phyloP scores from a whole-genome alignment of 2,888 invertebrate species.

The Hirtodrosophila confusa region DNA sequence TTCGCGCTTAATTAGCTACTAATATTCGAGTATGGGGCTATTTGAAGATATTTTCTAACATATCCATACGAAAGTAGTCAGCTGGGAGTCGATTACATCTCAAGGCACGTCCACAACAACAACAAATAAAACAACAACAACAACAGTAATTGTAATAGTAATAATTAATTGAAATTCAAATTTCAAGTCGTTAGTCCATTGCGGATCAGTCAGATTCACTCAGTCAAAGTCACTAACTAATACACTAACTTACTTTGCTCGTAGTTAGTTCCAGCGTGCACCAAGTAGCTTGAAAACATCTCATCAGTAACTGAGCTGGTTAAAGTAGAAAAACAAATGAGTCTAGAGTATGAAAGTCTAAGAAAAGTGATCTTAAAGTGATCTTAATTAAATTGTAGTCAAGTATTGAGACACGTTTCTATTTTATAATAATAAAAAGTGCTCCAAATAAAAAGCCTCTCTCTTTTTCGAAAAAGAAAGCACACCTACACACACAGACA shows the following conservation, averaged over 20 bases:
- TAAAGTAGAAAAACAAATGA: neutral
- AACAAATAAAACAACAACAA: neutral
- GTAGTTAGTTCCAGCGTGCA: conserved; percentile 34
- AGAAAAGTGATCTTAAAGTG: conserved; percentile 1
- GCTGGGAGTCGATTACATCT: neutral
- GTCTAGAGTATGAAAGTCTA: conserved; percentile 5
- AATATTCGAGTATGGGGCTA: conserved; percentile 1
- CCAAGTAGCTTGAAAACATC: conserved; percentile 27
- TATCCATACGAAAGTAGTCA: neutral
- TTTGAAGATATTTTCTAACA: neutral
- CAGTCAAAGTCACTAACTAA: neutral
- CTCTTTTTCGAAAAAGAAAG: conserved; percentile 43
- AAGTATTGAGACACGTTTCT: neutral
- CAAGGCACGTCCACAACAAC: neutral
- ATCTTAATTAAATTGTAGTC: neutral
- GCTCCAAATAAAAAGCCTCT: conserved; percentile 52
- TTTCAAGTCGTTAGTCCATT: neutral
- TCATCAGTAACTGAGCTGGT: conserved; percentile 20
- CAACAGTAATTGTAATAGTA: neutral
- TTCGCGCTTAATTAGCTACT: conserved; percentile 50
- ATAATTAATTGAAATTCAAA: neutral
- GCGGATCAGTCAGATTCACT: neutral
- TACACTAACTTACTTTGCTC: conserved; percentile 1
- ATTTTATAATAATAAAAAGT: conserved; percentile 2
- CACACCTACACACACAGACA: conserved; percentile 18